phyloP scores from a whole-genome alignment of 2,797 vertebrate genomes.

The Centropyge bicolor region DNA sequence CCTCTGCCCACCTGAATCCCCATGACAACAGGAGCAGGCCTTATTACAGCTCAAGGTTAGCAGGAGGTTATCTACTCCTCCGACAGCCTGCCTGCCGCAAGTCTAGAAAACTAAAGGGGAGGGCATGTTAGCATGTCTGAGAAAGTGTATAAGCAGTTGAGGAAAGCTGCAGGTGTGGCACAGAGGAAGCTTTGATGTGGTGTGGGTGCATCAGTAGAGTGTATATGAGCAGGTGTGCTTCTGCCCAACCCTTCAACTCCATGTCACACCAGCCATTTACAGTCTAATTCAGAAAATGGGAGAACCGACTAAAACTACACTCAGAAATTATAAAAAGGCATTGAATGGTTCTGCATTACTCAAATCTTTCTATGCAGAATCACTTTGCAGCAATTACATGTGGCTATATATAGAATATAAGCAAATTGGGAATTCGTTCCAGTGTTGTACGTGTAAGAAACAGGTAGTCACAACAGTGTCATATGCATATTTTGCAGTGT shows the following conservation, averaged over 20 bases:
- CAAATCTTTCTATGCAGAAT: not conserved
- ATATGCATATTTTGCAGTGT: not conserved
- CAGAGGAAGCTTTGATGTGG: slow-evolving; percentile 34
- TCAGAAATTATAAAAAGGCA: not conserved
- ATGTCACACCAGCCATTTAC: not conserved
- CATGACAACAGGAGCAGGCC: slow-evolving; percentile 67
- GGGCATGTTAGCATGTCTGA: slow-evolving; percentile 14
- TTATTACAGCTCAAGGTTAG: slow-evolving; percentile 83
- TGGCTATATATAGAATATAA: not conserved
- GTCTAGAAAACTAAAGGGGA: slow-evolving; percentile 27
- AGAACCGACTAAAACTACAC: not conserved
- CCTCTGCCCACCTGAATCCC: slow-evolving; percentile 67
- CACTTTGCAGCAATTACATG: no score
- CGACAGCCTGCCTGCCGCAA: slow-evolving; percentile 67
- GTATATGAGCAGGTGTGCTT: slow-evolving; percentile 2
- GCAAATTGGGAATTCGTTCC: not conserved
- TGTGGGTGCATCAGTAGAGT: slow-evolving; percentile 14
- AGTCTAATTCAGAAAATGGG: not conserved
- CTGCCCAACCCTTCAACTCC: not conserved
- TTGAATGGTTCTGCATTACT: not conserved
- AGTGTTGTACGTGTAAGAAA: not conserved
- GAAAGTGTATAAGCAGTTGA: slow-evolving; percentile 32
- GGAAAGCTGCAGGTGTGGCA: slow-evolving; percentile 16
- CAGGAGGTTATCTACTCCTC: slow-evolving; percentile 73
- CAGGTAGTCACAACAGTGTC: not conserved